Evolutionary conservation across 2,797 vertebrate species (phyloP), one percentile per base, ranked within the genome.

Genomic region (Tympanoctomys barrerae): DNA sequence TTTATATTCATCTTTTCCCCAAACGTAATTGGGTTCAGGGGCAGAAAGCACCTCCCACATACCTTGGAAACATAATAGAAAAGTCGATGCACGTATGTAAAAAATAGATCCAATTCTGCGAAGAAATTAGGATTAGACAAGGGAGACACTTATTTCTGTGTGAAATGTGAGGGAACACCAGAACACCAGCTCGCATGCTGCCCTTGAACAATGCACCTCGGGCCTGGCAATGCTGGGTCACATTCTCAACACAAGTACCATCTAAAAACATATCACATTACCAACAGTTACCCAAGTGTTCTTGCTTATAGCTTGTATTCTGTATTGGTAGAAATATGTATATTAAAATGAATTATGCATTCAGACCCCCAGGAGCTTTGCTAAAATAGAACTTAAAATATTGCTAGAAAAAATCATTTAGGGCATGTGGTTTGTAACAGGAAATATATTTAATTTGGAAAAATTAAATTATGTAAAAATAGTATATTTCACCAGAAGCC

Each of bases 401-500:
- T 77, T 7, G 16, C 12, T 33, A 66, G n/a, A 28, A 59, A 42
- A 85, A 57, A 54, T 3, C 13, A 19, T 49, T 93, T 66, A 77
- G 39, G 62, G 22, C 42, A 79, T 90, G 13, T 54, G n/a, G 4
- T 62, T 91, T 91, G 85, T 79, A 90, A 87, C 54, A 82, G 52
- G 73, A 93, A 94, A 22, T 12, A 79, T 80, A 36, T 90, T 91
- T 86, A 71, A 83, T 94, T 90, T 75, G 1, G 36, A 64, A 82
- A 85, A 90, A 28, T 3, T 42, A 31, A 75, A 79, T 87, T 83
- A 75, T 81, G 14, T 66, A 78, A 75, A 33, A 54, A 49, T 83
- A 81, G 24, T 8, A 10, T 33, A 59, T 78, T 66, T 3, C 12
- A 54, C 16, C 14, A 39, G 36, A 33, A 79, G 3, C 0, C 13